These are phyloP conservation scores for Dinomys branickii DNA, from an alignment of 2,113 vertebrate species.

Conservation along the genomic window DNA sequence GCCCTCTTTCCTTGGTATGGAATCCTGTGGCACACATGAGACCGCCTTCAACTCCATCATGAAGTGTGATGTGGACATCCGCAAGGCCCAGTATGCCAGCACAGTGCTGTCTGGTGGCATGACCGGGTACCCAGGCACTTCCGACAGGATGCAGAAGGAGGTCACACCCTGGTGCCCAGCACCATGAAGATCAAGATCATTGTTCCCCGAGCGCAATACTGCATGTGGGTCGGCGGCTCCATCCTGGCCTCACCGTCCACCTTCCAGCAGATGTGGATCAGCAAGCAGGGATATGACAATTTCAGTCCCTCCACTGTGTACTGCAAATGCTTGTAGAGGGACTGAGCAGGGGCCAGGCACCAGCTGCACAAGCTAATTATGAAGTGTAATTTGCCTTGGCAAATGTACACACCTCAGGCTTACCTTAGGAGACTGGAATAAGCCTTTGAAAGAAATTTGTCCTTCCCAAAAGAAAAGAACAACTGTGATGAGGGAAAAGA, in stretches of 20 bases:
- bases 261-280: conserved; percentile 90
- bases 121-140: neutral
- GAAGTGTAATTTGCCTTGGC: conserved; percentile 83
- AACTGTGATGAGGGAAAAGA: no score
- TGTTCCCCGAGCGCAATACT: conserved; percentile 90
- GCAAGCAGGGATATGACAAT: conserved; percentile 88
- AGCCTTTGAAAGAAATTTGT: conserved; percentile 85
- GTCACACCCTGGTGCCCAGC: neutral
- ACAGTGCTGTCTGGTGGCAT: neutral
- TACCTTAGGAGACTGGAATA: conserved; percentile 90
- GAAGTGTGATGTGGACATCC: neutral
- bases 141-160: neutral
- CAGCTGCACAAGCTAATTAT: conserved; percentile 78
- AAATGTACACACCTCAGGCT: conserved; percentile 85
- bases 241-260: conserved; percentile 90
- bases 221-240: conserved; percentile 89
- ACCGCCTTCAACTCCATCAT: neutral
- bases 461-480: conserved; percentile 59
- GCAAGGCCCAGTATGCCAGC: neutral
- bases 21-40: no score
- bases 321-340: conserved; percentile 89
- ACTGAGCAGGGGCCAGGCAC: conserved; percentile 79
- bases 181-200: conserved; percentile 84
- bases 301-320: conserved; percentile 90
- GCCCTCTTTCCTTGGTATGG: neutral